Evolutionary conservation across 1,140 invertebrate species (phyloP).

Genomic region (Zaprionus africanus): DNA sequence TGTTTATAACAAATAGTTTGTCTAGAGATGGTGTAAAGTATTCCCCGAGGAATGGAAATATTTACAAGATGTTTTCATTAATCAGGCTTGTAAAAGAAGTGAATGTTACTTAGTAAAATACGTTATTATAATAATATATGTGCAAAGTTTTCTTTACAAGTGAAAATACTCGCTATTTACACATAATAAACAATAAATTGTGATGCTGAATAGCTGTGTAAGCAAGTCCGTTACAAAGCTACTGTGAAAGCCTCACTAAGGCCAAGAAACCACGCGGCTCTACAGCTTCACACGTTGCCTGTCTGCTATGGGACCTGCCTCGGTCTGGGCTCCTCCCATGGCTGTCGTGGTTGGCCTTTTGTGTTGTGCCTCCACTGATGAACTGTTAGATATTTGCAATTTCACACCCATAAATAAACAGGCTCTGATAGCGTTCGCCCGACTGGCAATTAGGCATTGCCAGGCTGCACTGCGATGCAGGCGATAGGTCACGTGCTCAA

Average conservation of each 20-base stretch:
- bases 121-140: not conserved
- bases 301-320: not conserved
- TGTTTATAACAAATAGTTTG: not conserved
- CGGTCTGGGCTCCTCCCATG: slow-evolving; percentile 5
- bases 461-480: not conserved
- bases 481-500: slow-evolving; percentile 42
- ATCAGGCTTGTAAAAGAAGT: not conserved
- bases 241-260: slow-evolving; percentile 9
- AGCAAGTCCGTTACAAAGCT: slow-evolving; percentile 3
- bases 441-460: slow-evolving; percentile 40
- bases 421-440: not conserved
- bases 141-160: not conserved
- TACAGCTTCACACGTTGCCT: slow-evolving; percentile 19
- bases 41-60: not conserved
- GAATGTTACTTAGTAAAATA: slow-evolving; percentile 6
- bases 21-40: not conserved
- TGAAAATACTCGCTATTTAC: slow-evolving; percentile 17
- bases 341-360: slow-evolving; percentile 17
- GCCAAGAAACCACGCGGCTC: slow-evolving; percentile 9
- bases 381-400: slow-evolving; percentile 49
- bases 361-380: slow-evolving; percentile 42
- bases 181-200: slow-evolving; percentile 26
- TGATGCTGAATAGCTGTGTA: not conserved
- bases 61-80: not conserved
- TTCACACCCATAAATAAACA: slow-evolving; percentile 31